Evolutionary conservation across 2,113 vertebrate genomes (phyloP).

Genomic region (Nothobranchius furzeri): DNA sequence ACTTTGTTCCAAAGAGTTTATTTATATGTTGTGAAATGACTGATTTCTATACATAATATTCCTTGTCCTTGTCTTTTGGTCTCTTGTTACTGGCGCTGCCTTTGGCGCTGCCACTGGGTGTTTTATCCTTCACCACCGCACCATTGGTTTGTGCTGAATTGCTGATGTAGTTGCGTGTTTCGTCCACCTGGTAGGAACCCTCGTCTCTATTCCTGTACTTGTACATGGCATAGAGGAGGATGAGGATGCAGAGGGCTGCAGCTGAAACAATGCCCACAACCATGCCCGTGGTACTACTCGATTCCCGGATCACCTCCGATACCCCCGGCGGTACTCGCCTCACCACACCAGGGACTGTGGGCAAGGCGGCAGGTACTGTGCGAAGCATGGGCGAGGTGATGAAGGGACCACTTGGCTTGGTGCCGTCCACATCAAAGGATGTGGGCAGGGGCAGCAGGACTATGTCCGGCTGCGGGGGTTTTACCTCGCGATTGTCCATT

Average conservation of each 20-base stretch:
- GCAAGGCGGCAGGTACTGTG: constrained; percentile 94
- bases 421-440: constrained; percentile 95
- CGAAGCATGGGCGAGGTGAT: constrained; percentile 99
- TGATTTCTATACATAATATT: constrained; percentile 94
- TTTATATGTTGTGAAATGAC: constrained; percentile 65
- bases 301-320: constrained; percentile 98
- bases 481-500: constrained; percentile 99
- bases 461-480: constrained; percentile 94
- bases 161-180: constrained; percentile 99
- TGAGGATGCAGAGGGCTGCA: constrained; percentile 98
- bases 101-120: constrained; percentile 86
- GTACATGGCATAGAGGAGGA: constrained; percentile 99
- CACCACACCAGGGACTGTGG: constrained; percentile 93
- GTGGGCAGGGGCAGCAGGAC: constrained; percentile 97
- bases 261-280: constrained; percentile 98
- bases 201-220: constrained; percentile 99
- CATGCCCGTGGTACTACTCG: constrained; percentile 99
- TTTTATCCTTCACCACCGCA: constrained; percentile 94
- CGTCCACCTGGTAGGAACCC: constrained; percentile 99
- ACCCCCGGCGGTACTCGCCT: constrained; percentile 90
- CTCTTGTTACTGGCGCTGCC: constrained; percentile 88
- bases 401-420: constrained; percentile 95
- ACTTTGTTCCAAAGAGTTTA: constrained; percentile 64
- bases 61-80: constrained; percentile 99
- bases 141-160: constrained; percentile 99